phyloP scores from a whole-genome alignment of 2,888 invertebrate genomes.

The Phragmatobia fuliginosa region DNA sequence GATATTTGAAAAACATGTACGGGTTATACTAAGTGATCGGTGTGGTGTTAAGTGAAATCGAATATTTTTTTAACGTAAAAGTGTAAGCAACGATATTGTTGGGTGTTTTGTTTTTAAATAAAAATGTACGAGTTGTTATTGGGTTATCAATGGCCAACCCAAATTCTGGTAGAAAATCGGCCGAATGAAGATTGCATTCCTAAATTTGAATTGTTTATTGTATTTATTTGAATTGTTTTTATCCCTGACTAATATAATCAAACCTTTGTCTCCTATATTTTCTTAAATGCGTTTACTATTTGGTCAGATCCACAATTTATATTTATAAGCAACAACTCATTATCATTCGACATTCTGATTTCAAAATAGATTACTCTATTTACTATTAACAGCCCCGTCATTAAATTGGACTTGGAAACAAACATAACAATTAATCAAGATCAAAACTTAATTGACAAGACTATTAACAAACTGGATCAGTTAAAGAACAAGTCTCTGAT shows the following conservation, averaged over 20 bases:
- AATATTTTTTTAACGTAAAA: slow-evolving; percentile 56
- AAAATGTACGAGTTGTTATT: slow-evolving; percentile 27
- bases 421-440: background rate
- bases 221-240: background rate
- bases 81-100: slow-evolving; percentile 33
- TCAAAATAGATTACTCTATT: too few relatives aligned
- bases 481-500: too few relatives aligned
- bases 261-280: background rate
- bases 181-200: background rate
- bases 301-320: background rate
- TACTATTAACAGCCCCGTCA: too few relatives aligned
- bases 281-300: background rate
- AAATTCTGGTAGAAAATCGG: background rate
- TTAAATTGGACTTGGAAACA: background rate
- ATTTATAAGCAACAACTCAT: too few relatives aligned
- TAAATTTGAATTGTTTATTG: background rate
- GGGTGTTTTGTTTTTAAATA: slow-evolving; percentile 39
- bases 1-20: background rate
- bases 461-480: background rate
- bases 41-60: slow-evolving; percentile 55
- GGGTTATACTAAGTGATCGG: slow-evolving; percentile 29
- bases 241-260: background rate
- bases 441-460: background rate
- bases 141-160: slow-evolving; percentile 4
- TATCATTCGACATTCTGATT: too few relatives aligned